Conservation (phyloP, 2,797 vertebrate genomes). For the Myotis myotis region DNA sequence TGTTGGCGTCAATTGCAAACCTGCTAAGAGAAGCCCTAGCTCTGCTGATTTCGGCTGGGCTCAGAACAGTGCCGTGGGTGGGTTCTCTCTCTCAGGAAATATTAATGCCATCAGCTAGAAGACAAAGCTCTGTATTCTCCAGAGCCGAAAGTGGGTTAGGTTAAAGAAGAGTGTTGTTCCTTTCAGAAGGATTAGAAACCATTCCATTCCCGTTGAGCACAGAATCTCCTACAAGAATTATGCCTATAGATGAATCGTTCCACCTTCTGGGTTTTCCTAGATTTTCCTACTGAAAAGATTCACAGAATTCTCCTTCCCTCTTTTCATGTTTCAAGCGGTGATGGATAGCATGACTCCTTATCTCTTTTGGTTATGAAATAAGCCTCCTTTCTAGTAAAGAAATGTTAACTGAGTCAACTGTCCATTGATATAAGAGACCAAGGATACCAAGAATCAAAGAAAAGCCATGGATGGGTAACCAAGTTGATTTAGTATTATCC, state of each 20-base stretch:
- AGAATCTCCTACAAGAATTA: slow-evolving; percentile 25
- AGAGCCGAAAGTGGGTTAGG: not conserved
- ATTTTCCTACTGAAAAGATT: slow-evolving; percentile 1
- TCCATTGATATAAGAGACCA: not conserved
- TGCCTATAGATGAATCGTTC: slow-evolving; percentile 11
- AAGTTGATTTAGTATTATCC: not conserved
- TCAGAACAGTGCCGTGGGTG: not conserved
- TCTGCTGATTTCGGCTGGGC: not conserved
- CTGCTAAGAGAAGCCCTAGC: not conserved
- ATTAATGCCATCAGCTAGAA: not conserved
- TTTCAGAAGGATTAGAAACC: slow-evolving; percentile 39
- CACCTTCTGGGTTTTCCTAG: not conserved
- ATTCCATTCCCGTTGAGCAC: slow-evolving; percentile 32
- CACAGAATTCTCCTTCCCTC: not conserved
- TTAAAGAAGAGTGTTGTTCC: not conserved
- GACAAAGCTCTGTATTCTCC: not conserved
- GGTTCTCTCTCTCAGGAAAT: not conserved
- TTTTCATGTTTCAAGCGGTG: not conserved
- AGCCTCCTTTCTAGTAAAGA: slow-evolving; percentile 41
- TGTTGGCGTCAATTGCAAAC: not conserved
- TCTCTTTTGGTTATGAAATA: slow-evolving; percentile 44
- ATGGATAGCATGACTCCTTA: not conserved
- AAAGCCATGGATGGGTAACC: not conserved
- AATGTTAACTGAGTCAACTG: not conserved
- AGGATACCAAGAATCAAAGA: not conserved